A percentile compares a stretch with the other conserved stretches of the same genome.
These are phyloP conservation scores for Heliconius hortense DNA, from an alignment of 2,888 invertebrate genomes.

Conservation along the genomic window DNA sequence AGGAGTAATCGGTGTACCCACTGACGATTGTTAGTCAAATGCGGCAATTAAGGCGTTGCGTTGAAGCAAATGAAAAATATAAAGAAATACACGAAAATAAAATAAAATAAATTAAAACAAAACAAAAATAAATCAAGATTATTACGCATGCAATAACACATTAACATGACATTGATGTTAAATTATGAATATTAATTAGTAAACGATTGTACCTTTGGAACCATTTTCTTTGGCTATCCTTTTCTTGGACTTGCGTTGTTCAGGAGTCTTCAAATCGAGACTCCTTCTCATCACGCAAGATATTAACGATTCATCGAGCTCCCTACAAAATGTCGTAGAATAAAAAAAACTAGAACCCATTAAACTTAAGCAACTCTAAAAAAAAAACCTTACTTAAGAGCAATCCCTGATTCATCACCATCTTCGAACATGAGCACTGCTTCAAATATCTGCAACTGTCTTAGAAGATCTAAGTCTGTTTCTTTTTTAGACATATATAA, in stretches of 20 bases:
- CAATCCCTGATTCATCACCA: conserved; percentile 84
- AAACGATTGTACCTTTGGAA: conserved; percentile 83
- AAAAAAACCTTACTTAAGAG: conserved; percentile 72
- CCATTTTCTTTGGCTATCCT: conserved; percentile 87
- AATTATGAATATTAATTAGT: not conserved
- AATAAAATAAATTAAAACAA: conserved; percentile 13
- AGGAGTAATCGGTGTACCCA: conserved; percentile 54
- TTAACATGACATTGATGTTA: conserved; percentile 12
- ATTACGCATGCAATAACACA: conserved; percentile 34
- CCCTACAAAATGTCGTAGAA: conserved; percentile 61
- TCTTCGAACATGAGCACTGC: conserved; percentile 95
- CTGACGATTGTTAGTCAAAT: conserved; percentile 70
- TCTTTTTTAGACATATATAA: conserved; percentile 95
- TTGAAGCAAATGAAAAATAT: conserved; percentile 44
- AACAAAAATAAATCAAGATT: conserved; percentile 28
- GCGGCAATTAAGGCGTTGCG: conserved; percentile 48
- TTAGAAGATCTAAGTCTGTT: conserved; percentile 94
- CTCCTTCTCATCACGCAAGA: conserved; percentile 86
- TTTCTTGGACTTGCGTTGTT: conserved; percentile 87
- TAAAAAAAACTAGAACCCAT: no score
- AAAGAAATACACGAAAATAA: conserved; percentile 32
- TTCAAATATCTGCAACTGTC: conserved; percentile 97
- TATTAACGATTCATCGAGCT: conserved; percentile 86
- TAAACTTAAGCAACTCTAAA: not conserved
- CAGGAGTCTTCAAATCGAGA: conserved; percentile 77